Percentiles rank a stretch among this genome's conserved stretches.
phyloP scores from a whole-genome alignment of 35 echinoderm and acorn worm genomes.

The Lytechinus variegatus region DNA sequence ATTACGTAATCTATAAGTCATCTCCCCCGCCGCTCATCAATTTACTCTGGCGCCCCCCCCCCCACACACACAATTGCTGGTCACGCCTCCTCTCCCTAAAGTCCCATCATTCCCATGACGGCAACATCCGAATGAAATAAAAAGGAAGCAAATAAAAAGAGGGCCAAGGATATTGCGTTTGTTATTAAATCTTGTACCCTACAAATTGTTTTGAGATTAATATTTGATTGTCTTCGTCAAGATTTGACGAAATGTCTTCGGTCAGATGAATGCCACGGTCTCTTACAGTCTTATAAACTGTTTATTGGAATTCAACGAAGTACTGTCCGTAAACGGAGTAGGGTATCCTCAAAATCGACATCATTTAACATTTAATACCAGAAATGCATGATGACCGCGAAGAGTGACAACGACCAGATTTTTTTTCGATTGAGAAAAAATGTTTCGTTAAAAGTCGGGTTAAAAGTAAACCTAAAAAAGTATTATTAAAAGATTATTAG shows the following conservation, averaged over 20 bases:
- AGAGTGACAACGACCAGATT: no score
- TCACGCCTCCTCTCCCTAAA: neutral
- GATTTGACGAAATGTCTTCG: neutral
- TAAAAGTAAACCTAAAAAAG: no score
- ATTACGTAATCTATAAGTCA: neutral
- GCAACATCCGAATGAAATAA: neutral
- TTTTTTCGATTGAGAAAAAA: no score
- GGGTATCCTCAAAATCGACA: no score
- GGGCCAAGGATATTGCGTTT: neutral
- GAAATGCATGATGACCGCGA: no score
- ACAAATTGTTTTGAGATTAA: slow-evolving; percentile 5
- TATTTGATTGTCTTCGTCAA: neutral
- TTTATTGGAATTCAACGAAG: neutral
- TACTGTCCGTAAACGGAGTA: no score
- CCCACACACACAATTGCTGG: neutral
- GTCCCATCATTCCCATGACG: neutral
- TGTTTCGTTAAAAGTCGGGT: no score
- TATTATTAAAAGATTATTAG: no score
- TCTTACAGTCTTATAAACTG: neutral
- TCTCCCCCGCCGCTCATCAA: neutral
- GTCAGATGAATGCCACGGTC: neutral
- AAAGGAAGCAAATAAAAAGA: neutral
- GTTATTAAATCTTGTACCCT: slow-evolving; percentile 13
- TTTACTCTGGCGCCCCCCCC: neutral
- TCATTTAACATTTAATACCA: no score